Conservation (phyloP, 2,113 vertebrate genomes). For the Megaceryle torquata region DNA sequence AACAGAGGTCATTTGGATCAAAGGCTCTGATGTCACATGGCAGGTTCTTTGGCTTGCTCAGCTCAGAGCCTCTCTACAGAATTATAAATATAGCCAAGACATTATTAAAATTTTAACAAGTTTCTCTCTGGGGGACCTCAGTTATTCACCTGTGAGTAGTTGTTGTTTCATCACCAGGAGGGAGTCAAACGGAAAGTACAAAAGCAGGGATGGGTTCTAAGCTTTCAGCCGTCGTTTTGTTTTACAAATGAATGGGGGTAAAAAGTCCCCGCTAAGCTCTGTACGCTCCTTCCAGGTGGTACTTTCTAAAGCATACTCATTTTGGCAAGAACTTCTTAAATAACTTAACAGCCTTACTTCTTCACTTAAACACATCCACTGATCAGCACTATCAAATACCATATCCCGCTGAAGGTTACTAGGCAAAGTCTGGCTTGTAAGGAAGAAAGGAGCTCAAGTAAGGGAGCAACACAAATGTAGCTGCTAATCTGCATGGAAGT, state of each 20-base stretch:
- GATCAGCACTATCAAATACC: not conserved
- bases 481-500: not conserved
- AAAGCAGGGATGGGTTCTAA: not conserved
- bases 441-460: not conserved
- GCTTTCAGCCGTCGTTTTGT: not conserved
- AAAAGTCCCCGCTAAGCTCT: constrained; percentile 23
- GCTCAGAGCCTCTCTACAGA: not conserved
- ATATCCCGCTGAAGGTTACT: not conserved
- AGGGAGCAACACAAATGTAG: not conserved
- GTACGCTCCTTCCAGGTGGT: constrained; percentile 46
- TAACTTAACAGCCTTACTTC: not conserved
- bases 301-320: constrained; percentile 51
- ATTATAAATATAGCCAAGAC: not conserved
- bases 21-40: constrained; percentile 14
- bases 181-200: constrained; percentile 48
- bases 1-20: constrained; percentile 6
- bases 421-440: not conserved
- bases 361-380: not conserved
- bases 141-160: constrained; percentile 47
- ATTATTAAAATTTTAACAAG: constrained; percentile 64
- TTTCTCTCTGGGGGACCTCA: constrained; percentile 36
- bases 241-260: constrained; percentile 19
- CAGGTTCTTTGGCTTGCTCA: not conserved
- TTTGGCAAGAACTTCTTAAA: constrained; percentile 27
- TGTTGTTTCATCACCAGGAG: constrained; percentile 53